Percentiles rank a stretch among this genome's conserved stretches.
phyloP scores from a whole-genome alignment of 2,113 vertebrate genomes.

The Neoarius graeffei region DNA sequence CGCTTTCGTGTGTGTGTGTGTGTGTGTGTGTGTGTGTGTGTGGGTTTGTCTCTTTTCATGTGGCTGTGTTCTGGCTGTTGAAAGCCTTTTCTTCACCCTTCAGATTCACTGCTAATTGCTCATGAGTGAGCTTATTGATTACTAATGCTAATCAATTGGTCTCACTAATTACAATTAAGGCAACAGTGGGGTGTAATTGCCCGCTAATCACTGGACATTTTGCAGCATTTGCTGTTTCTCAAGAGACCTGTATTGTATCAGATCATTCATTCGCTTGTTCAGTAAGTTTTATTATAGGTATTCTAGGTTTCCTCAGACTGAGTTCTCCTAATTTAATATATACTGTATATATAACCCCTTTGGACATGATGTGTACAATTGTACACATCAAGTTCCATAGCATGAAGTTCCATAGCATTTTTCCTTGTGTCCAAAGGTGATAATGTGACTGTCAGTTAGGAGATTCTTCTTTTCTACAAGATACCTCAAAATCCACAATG shows the following conservation, averaged over 20 bases:
- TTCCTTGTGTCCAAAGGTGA: too few species aligned
- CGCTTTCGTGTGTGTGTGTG: not conserved
- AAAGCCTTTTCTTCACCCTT: conserved; percentile 10
- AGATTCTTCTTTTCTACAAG: not conserved
- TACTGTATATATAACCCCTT: not conserved
- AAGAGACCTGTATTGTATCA: conserved; percentile 27
- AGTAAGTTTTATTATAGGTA: conserved; percentile 14
- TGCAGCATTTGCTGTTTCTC: conserved; percentile 28
- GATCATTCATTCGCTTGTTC: conserved; percentile 6
- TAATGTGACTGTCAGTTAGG: not conserved
- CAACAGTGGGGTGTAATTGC: conserved; percentile 51
- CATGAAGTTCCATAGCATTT: too few species aligned
- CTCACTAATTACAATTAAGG: conserved; percentile 65
- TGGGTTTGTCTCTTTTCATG: conserved; percentile 8
- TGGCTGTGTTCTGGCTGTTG: not conserved
- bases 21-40: not conserved
- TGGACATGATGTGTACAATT: too few species aligned
- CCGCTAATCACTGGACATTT: conserved; percentile 61
- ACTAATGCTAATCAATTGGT: conserved; percentile 67
- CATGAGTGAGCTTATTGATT: conserved; percentile 72
- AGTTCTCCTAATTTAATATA: not conserved
- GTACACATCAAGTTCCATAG: too few species aligned
- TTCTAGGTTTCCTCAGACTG: not conserved
- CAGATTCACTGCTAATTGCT: conserved; percentile 61
- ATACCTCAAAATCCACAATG: not conserved